Base-by-base conservation (phyloP, 2,797 vertebrate species). In the Ceyx erithaca region DNA sequence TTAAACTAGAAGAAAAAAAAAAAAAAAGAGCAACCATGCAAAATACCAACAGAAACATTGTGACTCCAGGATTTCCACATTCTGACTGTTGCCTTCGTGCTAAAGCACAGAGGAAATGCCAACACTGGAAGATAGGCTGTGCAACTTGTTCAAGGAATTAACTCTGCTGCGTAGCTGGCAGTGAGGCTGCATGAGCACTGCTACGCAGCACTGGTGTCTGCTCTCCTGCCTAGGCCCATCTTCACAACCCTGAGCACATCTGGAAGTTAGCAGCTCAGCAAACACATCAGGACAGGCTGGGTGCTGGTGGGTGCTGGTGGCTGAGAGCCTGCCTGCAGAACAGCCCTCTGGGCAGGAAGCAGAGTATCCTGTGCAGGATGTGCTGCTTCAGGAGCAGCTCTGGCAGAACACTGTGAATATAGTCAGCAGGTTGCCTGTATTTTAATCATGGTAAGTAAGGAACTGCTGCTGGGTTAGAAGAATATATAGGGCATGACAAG, bases 391-490 rank as follows among this genome's bases (percentile, higher is more conserved):
- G 46, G 6, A 83, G 68, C 69, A 68, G 62, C 40, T 83, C 88
- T 62, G 40, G 54, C 58, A 81, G 67, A 81, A 45, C 68, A 16
- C 11, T 2, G 10, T 20, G 43, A 90, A 55, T 19, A 72, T 30
- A 76, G 30, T 55, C 81, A 69, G 84, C 80, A 90, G 67, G 45
- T 22, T 59, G 63, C 58, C 79, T 72, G 8, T 62, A 55, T 81
- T 93, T 90, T 69, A 81, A 76, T 84, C 40, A 5, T 22, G 20
- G 48, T 31, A 40, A 68, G 68, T 19, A 69, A 4, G 0, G 80
- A 80, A 63, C 55, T 59, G 48, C 89, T 87, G 75, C 90, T 93
- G 82, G 43, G 41, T 62, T 84, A 69, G 59, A 67, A 81, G 79
- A 86, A 54, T 62, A 68, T 14, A 73, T 79, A 66, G 51, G 70